phyloP scores from a whole-genome alignment of 2,888 invertebrate genomes.

The Drosophila birchii region DNA sequence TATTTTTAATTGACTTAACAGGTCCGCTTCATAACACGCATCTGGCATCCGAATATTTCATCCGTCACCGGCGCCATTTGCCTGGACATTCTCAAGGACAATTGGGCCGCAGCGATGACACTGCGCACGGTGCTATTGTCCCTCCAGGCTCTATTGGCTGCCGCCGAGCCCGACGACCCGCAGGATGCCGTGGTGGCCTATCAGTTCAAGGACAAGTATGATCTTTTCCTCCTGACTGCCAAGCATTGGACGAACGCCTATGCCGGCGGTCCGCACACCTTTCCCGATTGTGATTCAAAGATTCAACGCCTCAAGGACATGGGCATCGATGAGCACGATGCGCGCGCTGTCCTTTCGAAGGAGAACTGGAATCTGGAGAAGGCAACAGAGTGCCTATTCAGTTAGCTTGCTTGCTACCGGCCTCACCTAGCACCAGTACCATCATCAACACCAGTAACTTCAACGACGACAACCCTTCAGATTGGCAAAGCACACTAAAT shows the following conservation, averaged over 20 bases:
- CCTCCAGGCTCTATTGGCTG: slow-evolving; percentile 96
- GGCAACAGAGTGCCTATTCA: slow-evolving; percentile 95
- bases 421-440: slow-evolving; percentile 2
- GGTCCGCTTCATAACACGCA: slow-evolving; percentile 98
- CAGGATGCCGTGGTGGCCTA: slow-evolving; percentile 99
- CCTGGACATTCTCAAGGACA: slow-evolving; percentile 98
- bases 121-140: slow-evolving; percentile 97
- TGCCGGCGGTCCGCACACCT: slow-evolving; percentile 92
- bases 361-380: slow-evolving; percentile 96
- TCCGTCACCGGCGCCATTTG: slow-evolving; percentile 99
- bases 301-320: slow-evolving; percentile 95
- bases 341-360: slow-evolving; percentile 95
- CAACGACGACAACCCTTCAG: slow-evolving; percentile 16
- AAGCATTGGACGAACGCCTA: slow-evolving; percentile 98
- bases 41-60: slow-evolving; percentile 99
- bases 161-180: slow-evolving; percentile 96
- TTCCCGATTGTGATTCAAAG: slow-evolving; percentile 93
- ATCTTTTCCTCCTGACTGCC: slow-evolving; percentile 95
- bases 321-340: slow-evolving; percentile 96
- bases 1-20: slow-evolving; percentile 80
- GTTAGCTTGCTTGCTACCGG: slow-evolving; percentile 86
- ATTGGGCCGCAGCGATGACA: slow-evolving; percentile 99
- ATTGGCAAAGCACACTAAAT: slow-evolving; percentile 39
- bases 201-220: slow-evolving; percentile 95
- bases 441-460: slow-evolving; percentile 14